Conservation (phyloP, 2,888 invertebrate species). For the Eretmocerus hayati region DNA sequence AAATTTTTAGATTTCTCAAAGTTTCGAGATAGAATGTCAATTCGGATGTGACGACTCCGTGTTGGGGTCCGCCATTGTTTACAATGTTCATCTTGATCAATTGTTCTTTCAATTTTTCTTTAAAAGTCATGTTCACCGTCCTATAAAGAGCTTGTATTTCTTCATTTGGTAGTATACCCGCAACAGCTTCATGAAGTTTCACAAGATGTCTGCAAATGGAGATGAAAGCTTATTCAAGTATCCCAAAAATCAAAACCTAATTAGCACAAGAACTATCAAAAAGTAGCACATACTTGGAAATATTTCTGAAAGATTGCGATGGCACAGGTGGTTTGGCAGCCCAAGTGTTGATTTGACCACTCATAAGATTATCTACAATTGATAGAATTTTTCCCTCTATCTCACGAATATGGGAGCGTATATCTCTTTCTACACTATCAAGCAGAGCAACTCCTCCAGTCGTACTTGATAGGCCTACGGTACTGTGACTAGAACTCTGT, state of each 20-base stretch:
- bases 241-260: neutral
- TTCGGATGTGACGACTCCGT: constrained; percentile 90
- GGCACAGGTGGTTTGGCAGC: constrained; percentile 93
- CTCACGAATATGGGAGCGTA: constrained; percentile 84
- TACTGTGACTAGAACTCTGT: constrained; percentile 36
- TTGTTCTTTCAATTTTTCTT: constrained; percentile 77
- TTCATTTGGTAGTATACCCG: constrained; percentile 71
- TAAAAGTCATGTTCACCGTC: constrained; percentile 77
- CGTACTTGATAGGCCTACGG: constrained; percentile 30
- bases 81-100: constrained; percentile 79
- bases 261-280: neutral
- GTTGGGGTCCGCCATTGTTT: constrained; percentile 94
- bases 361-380: constrained; percentile 80
- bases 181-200: constrained; percentile 85
- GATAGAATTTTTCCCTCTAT: constrained; percentile 85
- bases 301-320: constrained; percentile 79
- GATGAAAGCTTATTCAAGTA: neutral
- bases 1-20: constrained; percentile 69
- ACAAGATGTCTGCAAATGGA: constrained; percentile 79
- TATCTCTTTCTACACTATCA: constrained; percentile 69
- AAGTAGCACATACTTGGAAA: constrained; percentile 60
- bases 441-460: constrained; percentile 46
- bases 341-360: constrained; percentile 78
- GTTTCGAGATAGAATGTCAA: constrained; percentile 86
- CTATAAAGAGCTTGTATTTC: constrained; percentile 73